Conservation (phyloP, 2,113 vertebrate genomes). For the Gymnorhina tibicen region DNA sequence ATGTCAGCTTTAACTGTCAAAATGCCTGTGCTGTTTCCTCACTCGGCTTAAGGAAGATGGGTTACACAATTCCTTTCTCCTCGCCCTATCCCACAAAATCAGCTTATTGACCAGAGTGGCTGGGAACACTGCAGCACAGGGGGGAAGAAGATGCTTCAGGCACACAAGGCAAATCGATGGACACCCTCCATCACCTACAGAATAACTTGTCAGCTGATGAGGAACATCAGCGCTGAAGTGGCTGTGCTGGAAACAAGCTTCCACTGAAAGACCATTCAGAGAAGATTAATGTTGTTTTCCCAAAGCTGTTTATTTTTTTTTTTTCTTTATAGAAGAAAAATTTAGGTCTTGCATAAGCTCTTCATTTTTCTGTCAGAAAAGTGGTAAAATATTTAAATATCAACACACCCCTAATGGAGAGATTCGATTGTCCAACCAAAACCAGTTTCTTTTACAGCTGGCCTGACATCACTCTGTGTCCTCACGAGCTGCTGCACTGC, state of each 20-base stretch:
- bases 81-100: accelerated
- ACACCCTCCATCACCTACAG: neutral
- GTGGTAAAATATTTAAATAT: neutral
- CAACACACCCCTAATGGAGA: neutral
- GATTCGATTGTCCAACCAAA: neutral
- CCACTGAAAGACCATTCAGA: neutral
- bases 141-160: neutral
- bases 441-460: neutral
- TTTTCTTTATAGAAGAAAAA: neutral
- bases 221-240: neutral
- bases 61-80: neutral
- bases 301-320: neutral
- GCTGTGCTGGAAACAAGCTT: neutral
- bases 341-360: neutral
- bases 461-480: neutral
- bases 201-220: neutral
- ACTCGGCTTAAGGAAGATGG: neutral
- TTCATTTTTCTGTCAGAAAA: neutral
- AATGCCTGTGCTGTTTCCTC: neutral
- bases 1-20: neutral
- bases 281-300: neutral
- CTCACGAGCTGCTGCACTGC: neutral
- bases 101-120: neutral
- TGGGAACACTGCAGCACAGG: neutral
- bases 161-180: neutral